Conservation (phyloP, 2,797 vertebrate species). For the Alectoris magna region DNA sequence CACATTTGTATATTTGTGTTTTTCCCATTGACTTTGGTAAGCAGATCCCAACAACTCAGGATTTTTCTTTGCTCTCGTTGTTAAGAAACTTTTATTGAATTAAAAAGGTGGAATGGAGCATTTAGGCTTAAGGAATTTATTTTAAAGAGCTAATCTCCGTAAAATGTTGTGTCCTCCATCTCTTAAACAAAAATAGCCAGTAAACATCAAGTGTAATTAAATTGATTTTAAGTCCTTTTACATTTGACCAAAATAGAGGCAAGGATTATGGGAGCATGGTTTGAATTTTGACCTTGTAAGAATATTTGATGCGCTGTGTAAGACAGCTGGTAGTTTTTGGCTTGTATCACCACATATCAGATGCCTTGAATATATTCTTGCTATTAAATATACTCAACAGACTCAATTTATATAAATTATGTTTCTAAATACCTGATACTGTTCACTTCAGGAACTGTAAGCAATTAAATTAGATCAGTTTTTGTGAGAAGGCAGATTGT, state of each 20-base stretch:
- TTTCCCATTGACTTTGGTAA: background rate
- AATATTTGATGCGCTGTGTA: background rate
- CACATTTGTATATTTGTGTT: background rate
- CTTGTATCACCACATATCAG: background rate
- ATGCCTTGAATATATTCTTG: background rate
- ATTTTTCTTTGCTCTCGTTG: background rate
- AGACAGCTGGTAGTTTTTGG: background rate
- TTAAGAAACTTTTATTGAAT: conserved; percentile 28
- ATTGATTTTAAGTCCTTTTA: conserved; percentile 65
- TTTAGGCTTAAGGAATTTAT: conserved; percentile 46
- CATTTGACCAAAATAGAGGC: conserved; percentile 5
- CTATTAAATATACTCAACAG: background rate
- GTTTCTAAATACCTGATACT: background rate
- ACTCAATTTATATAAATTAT: background rate
- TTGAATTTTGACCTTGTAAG: conserved; percentile 37
- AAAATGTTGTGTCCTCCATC: background rate
- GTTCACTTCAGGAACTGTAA: background rate
- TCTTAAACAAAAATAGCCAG: conserved; percentile 65
- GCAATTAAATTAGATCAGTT: background rate
- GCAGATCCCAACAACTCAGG: background rate
- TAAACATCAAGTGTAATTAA: conserved; percentile 67
- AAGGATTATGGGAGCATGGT: conserved; percentile 6
- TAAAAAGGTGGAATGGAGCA: conserved; percentile 5
- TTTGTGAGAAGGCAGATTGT: background rate
- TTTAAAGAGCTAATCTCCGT: conserved; percentile 22